Evolutionary conservation across 2,797 vertebrate species (phyloP).

Genomic region (Helicolenus hilgendorfi): DNA sequence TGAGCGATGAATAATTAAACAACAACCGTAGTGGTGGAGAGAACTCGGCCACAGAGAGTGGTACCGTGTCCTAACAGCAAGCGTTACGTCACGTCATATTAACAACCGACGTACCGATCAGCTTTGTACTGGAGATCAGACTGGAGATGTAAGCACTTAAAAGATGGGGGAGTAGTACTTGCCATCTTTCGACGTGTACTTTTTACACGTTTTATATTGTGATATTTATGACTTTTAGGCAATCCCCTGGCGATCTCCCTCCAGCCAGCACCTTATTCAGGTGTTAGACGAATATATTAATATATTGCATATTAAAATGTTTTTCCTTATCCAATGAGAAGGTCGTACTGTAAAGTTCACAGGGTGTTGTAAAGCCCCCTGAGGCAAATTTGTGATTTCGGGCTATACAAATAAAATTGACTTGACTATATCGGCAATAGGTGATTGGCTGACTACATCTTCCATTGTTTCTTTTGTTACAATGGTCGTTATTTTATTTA

Average conservation of each 20-base stretch:
- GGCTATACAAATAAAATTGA: too few species aligned
- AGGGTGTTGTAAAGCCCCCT: too few species aligned
- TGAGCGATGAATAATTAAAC: background rate
- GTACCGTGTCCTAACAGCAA: background rate
- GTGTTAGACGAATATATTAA: background rate
- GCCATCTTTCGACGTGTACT: background rate
- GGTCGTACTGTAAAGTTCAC: too few species aligned
- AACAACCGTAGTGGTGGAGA: background rate
- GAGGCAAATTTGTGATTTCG: too few species aligned
- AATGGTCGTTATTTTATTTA: too few species aligned
- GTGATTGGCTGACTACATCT: too few species aligned
- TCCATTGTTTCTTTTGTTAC: too few species aligned
- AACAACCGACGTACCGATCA: background rate
- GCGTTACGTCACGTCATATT: background rate
- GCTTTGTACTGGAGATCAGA: background rate
- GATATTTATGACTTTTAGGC: background rate
- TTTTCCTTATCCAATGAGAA: too few species aligned
- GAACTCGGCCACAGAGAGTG: background rate
- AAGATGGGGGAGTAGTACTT: background rate
- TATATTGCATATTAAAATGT: too few species aligned
- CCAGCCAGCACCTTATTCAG: background rate
- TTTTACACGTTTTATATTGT: background rate
- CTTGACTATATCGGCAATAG: too few species aligned
- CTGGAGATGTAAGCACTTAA: background rate
- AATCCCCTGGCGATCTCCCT: too few species aligned